phyloP scores from a whole-genome alignment of 30 jellyfish, hydroid and myxozoan genomes.

The Pelagia noctiluca region DNA sequence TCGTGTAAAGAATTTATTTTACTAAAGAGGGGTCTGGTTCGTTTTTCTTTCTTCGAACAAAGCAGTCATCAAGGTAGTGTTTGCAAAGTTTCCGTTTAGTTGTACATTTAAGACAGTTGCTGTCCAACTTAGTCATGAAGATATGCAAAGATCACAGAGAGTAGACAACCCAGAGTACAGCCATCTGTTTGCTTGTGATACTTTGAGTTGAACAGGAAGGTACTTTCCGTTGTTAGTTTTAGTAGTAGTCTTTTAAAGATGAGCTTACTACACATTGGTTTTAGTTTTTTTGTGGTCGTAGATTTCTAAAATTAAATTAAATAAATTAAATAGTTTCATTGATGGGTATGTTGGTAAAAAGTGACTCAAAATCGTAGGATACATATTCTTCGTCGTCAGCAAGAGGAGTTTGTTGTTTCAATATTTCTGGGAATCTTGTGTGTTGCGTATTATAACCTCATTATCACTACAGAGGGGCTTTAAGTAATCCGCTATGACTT shows the following conservation, averaged over 20 bases:
- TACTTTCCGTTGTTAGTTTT: background rate
- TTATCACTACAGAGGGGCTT: too few species aligned
- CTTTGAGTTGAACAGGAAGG: background rate
- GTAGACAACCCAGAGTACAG: background rate
- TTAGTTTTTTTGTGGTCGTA: too few species aligned
- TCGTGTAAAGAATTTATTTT: background rate
- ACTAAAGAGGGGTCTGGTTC: background rate
- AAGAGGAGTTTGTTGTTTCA: slow-evolving; percentile 25
- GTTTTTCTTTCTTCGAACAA: background rate
- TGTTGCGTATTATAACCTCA: too few species aligned
- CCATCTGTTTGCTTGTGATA: too few species aligned
- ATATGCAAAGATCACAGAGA: background rate
- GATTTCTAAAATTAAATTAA: background rate
- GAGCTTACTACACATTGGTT: too few species aligned
- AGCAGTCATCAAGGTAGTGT: background rate
- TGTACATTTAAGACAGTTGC: background rate
- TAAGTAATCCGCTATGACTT: slow-evolving; percentile 31
- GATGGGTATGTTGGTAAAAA: slow-evolving; percentile 38
- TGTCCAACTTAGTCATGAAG: background rate
- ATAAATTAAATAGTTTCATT: slow-evolving; percentile 10
- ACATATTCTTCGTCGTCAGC: slow-evolving; percentile 32
- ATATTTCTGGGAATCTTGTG: too few species aligned
- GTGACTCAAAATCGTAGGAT: slow-evolving; percentile 44
- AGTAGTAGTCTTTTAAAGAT: too few species aligned
- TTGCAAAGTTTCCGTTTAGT: background rate